Percentiles rank a stretch among this genome's conserved stretches.
Evolutionary conservation across 2,888 invertebrate species (phyloP).

Genomic region (Eudasyphora cyanicolor): DNA sequence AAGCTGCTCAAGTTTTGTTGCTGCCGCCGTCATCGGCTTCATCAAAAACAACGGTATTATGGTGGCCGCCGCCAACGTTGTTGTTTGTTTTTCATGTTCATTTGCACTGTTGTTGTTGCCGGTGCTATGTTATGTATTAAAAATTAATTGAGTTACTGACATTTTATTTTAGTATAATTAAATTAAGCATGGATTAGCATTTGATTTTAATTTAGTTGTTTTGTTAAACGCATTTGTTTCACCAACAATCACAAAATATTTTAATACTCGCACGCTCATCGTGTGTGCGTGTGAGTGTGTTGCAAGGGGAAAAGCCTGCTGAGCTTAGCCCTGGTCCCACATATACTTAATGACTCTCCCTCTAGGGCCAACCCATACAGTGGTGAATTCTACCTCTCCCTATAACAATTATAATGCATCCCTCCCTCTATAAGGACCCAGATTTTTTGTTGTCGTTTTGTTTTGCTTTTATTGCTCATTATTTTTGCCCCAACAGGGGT

Average conservation of each 20-base stretch:
- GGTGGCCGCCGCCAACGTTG: conserved; percentile 27
- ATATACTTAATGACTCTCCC: not conserved
- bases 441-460: not conserved
- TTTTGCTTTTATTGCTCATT: conserved; percentile 54
- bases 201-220: conserved; percentile 77
- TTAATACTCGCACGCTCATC: conserved; percentile 39
- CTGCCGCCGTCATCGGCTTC: not conserved
- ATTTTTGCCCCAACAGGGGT: conserved; percentile 26
- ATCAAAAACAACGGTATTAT: not conserved
- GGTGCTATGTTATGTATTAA: conserved; percentile 71
- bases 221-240: conserved; percentile 44
- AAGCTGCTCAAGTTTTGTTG: not conserved
- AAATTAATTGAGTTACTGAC: conserved; percentile 79
- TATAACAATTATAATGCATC: not conserved
- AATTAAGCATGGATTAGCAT: conserved; percentile 78
- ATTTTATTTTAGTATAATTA: conserved; percentile 79
- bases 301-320: conserved; percentile 6
- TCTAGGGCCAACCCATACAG: not conserved
- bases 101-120: conserved; percentile 1
- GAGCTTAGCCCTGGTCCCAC: not conserved
- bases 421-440: conserved; percentile 2
- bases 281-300: not conserved
- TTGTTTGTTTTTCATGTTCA: conserved; percentile 38
- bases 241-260: conserved; percentile 10
- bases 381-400: no score